Conservation (phyloP, 2,797 vertebrate genomes). For the Eulemur mongoz region DNA sequence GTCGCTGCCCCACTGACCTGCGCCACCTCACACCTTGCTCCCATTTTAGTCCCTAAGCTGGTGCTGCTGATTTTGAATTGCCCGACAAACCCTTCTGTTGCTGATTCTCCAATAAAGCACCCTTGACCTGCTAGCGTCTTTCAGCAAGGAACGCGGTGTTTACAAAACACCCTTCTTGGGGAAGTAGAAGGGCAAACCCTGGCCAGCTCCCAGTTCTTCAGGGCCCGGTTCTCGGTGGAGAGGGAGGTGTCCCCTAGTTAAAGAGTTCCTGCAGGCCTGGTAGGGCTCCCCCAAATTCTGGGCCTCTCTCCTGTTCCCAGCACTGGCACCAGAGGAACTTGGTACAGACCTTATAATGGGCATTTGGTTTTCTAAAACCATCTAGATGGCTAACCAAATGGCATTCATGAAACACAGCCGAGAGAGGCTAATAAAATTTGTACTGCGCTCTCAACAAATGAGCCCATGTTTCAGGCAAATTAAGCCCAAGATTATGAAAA, state of each 20-base stretch:
- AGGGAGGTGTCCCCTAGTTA: not conserved
- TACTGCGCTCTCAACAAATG: not conserved
- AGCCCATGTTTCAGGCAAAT: constrained; percentile 35
- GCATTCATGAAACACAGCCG: not conserved
- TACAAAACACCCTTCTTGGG: not conserved
- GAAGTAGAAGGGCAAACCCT: not conserved
- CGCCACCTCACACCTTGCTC: not conserved
- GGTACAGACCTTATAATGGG: not conserved
- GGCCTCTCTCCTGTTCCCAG: not conserved
- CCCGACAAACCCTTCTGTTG: not conserved
- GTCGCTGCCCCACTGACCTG: not conserved
- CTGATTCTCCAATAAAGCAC: not conserved
- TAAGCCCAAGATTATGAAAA: constrained; percentile 2
- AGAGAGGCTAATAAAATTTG: not conserved
- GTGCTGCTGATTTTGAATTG: not conserved
- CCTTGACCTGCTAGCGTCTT: not conserved
- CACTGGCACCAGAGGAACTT: not conserved
- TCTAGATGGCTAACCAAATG: not conserved
- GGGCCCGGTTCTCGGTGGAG: not conserved
- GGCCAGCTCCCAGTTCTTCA: not conserved
- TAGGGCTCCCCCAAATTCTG: not conserved
- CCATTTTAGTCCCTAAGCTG: not conserved
- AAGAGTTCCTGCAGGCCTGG: not conserved
- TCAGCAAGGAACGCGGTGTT: not conserved
- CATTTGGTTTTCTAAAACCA: not conserved